phyloP scores from a whole-genome alignment of 1,140 invertebrate species.

The Helicoverpa armigera region DNA sequence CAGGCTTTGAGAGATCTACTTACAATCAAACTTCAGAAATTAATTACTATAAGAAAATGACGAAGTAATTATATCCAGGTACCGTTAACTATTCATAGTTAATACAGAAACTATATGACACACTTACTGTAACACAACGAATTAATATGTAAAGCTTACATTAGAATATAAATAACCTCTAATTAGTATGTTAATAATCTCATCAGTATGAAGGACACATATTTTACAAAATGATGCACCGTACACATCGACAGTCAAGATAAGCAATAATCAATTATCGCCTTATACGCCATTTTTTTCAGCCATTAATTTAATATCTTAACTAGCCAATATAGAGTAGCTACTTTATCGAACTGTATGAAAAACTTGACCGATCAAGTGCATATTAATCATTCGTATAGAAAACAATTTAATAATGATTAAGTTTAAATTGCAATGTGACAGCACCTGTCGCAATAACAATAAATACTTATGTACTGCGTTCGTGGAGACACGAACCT shows the following conservation, averaged over 20 bases:
- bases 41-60: too few species aligned
- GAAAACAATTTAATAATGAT: constrained; percentile 7
- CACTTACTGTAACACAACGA: not conserved
- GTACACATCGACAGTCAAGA: not conserved
- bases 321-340: constrained; percentile 15
- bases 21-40: too few species aligned
- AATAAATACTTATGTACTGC: not conserved
- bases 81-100: too few species aligned
- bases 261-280: constrained; percentile 43
- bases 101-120: not conserved
- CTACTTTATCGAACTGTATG: not conserved
- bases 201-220: not conserved
- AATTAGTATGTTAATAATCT: constrained; percentile 12
- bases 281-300: constrained; percentile 40
- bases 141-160: constrained; percentile 16
- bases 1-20: too few species aligned
- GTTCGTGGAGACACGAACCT: not conserved
- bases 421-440: not conserved
- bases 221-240: not conserved
- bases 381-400: constrained; percentile 22
- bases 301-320: constrained; percentile 53
- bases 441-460: constrained; percentile 13
- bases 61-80: too few species aligned
- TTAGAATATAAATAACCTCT: not conserved
- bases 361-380: constrained; percentile 1